These are phyloP conservation scores for Neodiprion pinetum DNA, from an alignment of 1,140 invertebrate genomes.

Conservation along the genomic window DNA sequence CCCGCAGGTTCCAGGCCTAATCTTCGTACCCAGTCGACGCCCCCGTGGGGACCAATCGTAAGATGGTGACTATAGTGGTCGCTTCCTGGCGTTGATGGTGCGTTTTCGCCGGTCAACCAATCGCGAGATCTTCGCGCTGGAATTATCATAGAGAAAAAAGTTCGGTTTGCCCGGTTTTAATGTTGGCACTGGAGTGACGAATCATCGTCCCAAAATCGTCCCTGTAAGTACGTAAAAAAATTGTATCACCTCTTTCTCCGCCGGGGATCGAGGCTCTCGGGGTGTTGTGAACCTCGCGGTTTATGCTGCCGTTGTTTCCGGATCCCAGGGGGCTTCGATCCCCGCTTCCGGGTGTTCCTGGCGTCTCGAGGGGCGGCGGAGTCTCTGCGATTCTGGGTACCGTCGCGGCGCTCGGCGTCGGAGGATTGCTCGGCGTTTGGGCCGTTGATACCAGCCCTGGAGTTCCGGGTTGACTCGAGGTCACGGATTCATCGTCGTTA, in stretches of 20 bases:
- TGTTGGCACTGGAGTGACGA: neutral
- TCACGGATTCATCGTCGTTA: conserved; percentile 23
- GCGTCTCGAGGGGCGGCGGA: conserved; percentile 61
- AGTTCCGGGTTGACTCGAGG: conserved; percentile 35
- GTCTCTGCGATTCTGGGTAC: conserved; percentile 56
- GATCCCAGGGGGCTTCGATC: conserved; percentile 61
- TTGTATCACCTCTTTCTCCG: conserved; percentile 49
- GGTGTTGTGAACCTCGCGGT: conserved; percentile 44
- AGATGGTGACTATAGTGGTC: conserved; percentile 63
- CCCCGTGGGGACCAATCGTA: conserved; percentile 70
- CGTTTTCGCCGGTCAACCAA: conserved; percentile 50
- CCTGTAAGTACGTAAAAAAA: conserved; percentile 5
- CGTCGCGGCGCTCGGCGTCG: conserved; percentile 41
- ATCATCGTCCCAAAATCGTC: neutral
- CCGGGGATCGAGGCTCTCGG: conserved; percentile 57
- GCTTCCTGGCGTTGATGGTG: conserved; percentile 45
- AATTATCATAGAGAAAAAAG: neutral
- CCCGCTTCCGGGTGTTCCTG: conserved; percentile 68
- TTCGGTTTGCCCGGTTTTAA: neutral
- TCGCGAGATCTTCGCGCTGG: conserved; percentile 54
- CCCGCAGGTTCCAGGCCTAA: conserved; percentile 55
- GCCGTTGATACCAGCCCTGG: conserved; percentile 35
- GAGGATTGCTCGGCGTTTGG: conserved; percentile 45
- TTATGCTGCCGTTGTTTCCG: conserved; percentile 35
- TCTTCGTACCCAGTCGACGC: conserved; percentile 69